Evolutionary conservation across 2,113 vertebrate genomes (phyloP).

Genomic region (Synodontis membranacea): DNA sequence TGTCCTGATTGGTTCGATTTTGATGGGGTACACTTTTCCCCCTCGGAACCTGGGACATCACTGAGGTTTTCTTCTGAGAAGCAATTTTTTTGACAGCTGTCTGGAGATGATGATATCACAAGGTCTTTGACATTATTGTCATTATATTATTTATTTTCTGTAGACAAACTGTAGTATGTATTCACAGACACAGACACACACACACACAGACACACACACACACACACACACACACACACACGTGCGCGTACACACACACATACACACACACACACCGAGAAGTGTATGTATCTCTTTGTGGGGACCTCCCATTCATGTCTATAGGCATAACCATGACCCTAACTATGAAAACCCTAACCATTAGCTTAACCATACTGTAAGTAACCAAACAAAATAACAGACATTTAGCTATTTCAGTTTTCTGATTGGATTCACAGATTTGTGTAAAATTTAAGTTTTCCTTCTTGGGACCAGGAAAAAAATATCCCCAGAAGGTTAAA

Average conservation of each 20-base stretch:
- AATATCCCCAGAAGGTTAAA: too few relatives aligned
- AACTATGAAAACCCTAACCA: too few relatives aligned
- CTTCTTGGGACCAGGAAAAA: too few relatives aligned
- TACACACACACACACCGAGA: not conserved
- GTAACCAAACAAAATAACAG: too few relatives aligned
- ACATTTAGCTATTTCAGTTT: too few relatives aligned
- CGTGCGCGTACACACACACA: not conserved
- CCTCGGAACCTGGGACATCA: not conserved
- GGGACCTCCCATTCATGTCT: too few relatives aligned
- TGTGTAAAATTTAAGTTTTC: too few relatives aligned
- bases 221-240: too few relatives aligned
- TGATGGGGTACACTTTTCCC: not conserved
- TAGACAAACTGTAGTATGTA: not conserved
- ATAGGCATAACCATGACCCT: too few relatives aligned
- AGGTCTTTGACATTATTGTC: not conserved
- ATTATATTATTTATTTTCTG: not conserved
- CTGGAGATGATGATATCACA: not conserved
- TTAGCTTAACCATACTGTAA: too few relatives aligned
- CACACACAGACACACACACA: not conserved
- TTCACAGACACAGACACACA: not conserved
- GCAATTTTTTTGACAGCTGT: not conserved
- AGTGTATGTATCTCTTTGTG: too few relatives aligned
- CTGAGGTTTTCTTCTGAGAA: not conserved
- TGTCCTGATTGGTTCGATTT: not conserved
- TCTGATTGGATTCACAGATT: too few relatives aligned